phyloP scores from a whole-genome alignment of 2,797 vertebrate species.

The Potorous gilbertii region DNA sequence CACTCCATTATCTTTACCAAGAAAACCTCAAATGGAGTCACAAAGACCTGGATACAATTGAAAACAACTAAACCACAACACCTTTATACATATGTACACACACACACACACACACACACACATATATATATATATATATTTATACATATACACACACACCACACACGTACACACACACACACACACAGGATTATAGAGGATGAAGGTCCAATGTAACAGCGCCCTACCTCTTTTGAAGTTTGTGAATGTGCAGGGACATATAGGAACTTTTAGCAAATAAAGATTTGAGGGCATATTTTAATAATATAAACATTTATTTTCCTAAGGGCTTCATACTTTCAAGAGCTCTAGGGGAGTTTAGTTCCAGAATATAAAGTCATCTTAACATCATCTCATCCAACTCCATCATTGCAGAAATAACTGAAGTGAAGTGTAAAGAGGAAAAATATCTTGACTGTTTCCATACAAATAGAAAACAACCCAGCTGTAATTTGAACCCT shows the following conservation, averaged over 20 bases:
- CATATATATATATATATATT: too few relatives aligned
- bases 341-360: background rate
- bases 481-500: background rate
- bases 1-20: too few relatives aligned
- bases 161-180: background rate
- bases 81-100: too few relatives aligned
- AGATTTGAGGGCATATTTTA: background rate
- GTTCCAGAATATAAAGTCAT: background rate
- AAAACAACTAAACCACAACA: too few relatives aligned
- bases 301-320: background rate
- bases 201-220: background rate
- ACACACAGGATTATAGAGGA: background rate
- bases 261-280: background rate
- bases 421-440: background rate
- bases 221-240: background rate
- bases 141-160: background rate
- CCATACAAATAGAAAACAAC: background rate
- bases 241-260: background rate
- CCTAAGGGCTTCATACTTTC: background rate
- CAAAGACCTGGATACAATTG: too few relatives aligned
- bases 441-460: background rate
- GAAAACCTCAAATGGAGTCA: too few relatives aligned
- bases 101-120: background rate
- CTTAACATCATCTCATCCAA: background rate
- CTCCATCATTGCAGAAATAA: background rate